Percentiles rank a stretch among this genome's conserved stretches.
These are phyloP conservation scores for Prionchulus punctatus DNA, from an alignment of 2,888 invertebrate genomes.

Conservation along the genomic window DNA sequence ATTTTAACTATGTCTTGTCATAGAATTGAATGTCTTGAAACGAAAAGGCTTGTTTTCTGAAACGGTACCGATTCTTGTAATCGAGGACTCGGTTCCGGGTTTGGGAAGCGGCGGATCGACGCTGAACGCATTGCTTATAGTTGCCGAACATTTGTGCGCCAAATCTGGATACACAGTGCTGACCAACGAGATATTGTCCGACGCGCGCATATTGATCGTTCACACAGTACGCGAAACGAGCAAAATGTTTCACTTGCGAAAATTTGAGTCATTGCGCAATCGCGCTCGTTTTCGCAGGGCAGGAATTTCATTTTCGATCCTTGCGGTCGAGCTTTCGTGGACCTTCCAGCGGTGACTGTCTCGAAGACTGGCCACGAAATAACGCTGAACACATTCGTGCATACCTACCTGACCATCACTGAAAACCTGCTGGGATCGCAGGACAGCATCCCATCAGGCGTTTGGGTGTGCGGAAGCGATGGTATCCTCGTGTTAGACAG, in stretches of 20 bases:
- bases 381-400: neutral
- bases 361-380: neutral
- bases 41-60: conserved; percentile 28
- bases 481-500: neutral
- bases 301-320: neutral
- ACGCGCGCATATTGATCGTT: conserved; percentile 33
- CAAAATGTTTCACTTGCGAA: neutral
- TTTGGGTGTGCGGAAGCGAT: neutral
- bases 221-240: conserved; percentile 34
- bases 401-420: neutral
- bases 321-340: neutral
- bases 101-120: conserved; percentile 42
- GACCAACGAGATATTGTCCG: conserved; percentile 32
- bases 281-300: neutral
- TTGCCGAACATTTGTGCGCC: conserved; percentile 38
- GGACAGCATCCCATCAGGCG: neutral
- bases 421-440: neutral
- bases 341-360: neutral
- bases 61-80: conserved; percentile 35
- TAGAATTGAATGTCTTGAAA: conserved; percentile 31
- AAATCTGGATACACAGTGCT: conserved; percentile 33
- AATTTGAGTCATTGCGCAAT: neutral
- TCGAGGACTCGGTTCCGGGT: conserved; percentile 34
- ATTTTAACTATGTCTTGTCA: neutral
- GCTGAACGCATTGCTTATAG: conserved; percentile 39